phyloP scores from a whole-genome alignment of 2,797 vertebrate species.

The Gymnodraco acuticeps region DNA sequence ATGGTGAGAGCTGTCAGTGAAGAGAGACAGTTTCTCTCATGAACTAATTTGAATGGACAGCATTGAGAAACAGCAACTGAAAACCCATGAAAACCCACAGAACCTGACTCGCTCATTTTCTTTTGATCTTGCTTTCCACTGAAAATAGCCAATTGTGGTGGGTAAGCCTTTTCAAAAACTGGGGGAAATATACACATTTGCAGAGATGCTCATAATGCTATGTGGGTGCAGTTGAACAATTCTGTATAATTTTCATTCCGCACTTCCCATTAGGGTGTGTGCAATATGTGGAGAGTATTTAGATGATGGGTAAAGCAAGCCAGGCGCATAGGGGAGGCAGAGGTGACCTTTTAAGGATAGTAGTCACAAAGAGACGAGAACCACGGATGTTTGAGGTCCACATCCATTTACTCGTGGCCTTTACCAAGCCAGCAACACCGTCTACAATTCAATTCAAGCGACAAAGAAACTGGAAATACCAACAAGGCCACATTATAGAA shows the following conservation, averaged over 20 bases:
- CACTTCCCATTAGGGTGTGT: constrained; percentile 12
- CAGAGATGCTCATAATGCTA: constrained; percentile 4
- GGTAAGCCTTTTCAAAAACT: constrained; percentile 28
- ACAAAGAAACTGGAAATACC: constrained; percentile 33
- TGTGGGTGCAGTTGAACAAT: constrained; percentile 23
- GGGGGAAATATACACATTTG: constrained; percentile 17
- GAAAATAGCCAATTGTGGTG: constrained; percentile 24
- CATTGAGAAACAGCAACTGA: constrained; percentile 38
- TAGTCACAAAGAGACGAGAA: constrained; percentile 50
- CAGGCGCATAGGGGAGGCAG: constrained; percentile 18
- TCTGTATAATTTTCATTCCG: constrained; percentile 17
- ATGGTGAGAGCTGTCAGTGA: constrained; percentile 64
- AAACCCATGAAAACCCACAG: constrained; percentile 35
- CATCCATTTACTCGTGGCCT: constrained; percentile 63
- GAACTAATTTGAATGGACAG: constrained; percentile 59
- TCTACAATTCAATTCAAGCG: constrained; percentile 36
- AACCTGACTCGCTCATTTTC: constrained; percentile 28
- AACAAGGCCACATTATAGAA: background rate
- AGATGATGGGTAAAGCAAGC: constrained; percentile 22
- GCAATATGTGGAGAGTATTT: background rate
- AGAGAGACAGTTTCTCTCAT: constrained; percentile 61
- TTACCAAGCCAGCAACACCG: constrained; percentile 42
- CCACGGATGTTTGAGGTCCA: constrained; percentile 44
- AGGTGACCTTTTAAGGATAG: constrained; percentile 64
- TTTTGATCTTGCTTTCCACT: constrained; percentile 28